Percentiles rank a stretch among this genome's conserved stretches.
These are phyloP conservation scores for Muntiacus reevesi DNA, from an alignment of 2,113 vertebrate genomes.

Conservation along the genomic window DNA sequence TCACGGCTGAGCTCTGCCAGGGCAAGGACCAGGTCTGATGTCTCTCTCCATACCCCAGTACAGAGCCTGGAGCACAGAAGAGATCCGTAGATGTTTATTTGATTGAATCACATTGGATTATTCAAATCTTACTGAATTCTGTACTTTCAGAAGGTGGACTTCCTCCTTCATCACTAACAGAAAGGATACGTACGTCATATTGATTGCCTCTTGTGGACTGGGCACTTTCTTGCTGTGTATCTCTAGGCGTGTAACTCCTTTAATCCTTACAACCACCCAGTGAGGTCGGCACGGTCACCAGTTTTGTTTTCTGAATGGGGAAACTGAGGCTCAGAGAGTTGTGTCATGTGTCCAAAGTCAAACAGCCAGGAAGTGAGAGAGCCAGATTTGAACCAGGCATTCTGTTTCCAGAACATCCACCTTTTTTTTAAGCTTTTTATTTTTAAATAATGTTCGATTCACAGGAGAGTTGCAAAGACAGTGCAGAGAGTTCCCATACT, in stretches of 20 bases:
- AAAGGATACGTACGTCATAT: not conserved
- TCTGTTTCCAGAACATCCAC: not conserved
- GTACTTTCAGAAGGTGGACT: not conserved
- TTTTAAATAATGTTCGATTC: not conserved
- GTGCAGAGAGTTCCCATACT: not conserved
- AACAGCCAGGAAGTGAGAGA: not conserved
- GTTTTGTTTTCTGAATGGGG: not conserved
- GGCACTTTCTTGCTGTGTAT: not conserved
- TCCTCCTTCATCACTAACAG: conserved; percentile 19
- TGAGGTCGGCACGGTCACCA: not conserved
- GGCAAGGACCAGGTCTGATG: not conserved
- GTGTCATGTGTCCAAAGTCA: not conserved
- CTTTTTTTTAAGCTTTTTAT: not conserved
- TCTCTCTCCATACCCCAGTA: not conserved
- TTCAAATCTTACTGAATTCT: conserved; percentile 34
- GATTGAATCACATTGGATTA: conserved; percentile 8
- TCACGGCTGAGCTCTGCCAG: rapidly evolving
- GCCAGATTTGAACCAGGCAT: not conserved
- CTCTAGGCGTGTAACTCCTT: not conserved
- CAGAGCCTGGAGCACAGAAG: not conserved
- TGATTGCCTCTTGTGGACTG: not conserved
- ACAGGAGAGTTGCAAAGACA: not conserved
- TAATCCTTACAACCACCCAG: not conserved
- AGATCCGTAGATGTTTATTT: not conserved
- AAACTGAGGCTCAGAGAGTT: not conserved